A percentile compares a stretch with the other conserved stretches of the same genome.
phyloP scores from a whole-genome alignment of 2,888 invertebrate species.

The Lithophane socia region DNA sequence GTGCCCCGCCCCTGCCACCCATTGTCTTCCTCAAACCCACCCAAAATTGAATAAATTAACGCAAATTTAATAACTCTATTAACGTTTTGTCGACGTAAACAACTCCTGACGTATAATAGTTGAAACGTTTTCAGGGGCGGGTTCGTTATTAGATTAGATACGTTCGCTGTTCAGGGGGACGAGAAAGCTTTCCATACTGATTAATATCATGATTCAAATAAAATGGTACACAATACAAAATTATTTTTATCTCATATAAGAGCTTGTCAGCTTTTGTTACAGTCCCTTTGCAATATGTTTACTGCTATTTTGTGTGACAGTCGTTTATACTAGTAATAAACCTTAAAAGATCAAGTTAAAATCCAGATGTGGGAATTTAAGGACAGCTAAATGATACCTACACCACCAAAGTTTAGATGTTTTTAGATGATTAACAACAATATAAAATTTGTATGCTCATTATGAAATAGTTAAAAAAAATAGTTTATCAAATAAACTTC shows the following conservation, averaged over 20 bases:
- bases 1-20: conserved; percentile 83
- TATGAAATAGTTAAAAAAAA: neutral
- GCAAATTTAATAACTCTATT: conserved; percentile 89
- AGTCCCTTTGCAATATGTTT: conserved; percentile 7
- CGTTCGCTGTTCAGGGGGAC: conserved; percentile 76
- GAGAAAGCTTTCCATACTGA: conserved; percentile 81
- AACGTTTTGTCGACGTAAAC: conserved; percentile 86
- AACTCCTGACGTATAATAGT: conserved; percentile 84
- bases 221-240: conserved; percentile 63
- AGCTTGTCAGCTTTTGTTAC: conserved; percentile 57
- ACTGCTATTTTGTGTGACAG: neutral
- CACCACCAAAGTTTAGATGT: neutral
- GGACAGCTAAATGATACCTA: neutral
- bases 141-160: conserved; percentile 84
- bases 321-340: neutral
- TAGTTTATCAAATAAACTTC: neutral
- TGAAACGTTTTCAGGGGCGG: conserved; percentile 82
- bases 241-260: conserved; percentile 62
- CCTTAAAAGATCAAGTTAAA: neutral
- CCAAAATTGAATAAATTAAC: conserved; percentile 90
- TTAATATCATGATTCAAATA: conserved; percentile 73
- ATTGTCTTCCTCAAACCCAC: conserved; percentile 80
- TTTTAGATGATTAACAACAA: neutral
- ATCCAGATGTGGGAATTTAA: neutral
- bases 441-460: neutral